Evolutionary conservation across 2,113 vertebrate genomes (phyloP).

Genomic region (Carassius auratus): DNA sequence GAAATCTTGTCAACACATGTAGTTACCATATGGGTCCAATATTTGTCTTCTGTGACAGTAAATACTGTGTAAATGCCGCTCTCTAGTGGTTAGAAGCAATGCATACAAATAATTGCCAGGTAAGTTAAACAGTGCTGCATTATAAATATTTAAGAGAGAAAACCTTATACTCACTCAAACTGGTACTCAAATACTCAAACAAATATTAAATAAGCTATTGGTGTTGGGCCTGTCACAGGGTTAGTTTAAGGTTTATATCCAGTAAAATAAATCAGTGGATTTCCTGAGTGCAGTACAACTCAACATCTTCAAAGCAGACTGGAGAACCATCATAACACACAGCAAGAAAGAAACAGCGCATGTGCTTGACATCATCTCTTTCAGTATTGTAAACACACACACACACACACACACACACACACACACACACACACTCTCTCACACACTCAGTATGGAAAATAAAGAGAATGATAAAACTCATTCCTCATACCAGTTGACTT

Average conservation of each 20-base stretch:
- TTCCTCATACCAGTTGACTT: constrained; percentile 53
- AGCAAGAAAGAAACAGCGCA: constrained; percentile 10
- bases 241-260: not conserved
- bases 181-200: not conserved
- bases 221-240: constrained; percentile 16
- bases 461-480: constrained; percentile 75
- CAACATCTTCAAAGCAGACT: constrained; percentile 67
- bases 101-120: not conserved
- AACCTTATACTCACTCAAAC: not conserved
- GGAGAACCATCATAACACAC: constrained; percentile 32
- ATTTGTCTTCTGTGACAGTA: not conserved
- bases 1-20: not conserved
- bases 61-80: constrained; percentile 58
- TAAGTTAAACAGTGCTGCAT: too few relatives aligned
- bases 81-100: constrained; percentile 63
- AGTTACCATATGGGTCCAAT: not conserved
- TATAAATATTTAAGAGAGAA: not conserved
- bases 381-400: constrained; percentile 17
- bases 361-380: constrained; percentile 25
- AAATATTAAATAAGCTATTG: constrained; percentile 10
- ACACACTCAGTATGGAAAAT: constrained; percentile 13
- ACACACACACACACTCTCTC: not conserved
- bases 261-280: not conserved
- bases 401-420: not conserved
- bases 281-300: constrained; percentile 65